A percentile compares a stretch with the other conserved stretches of the same genome.
phyloP scores from a whole-genome alignment of 2,113 vertebrate genomes.

The Irena cyanogastra region DNA sequence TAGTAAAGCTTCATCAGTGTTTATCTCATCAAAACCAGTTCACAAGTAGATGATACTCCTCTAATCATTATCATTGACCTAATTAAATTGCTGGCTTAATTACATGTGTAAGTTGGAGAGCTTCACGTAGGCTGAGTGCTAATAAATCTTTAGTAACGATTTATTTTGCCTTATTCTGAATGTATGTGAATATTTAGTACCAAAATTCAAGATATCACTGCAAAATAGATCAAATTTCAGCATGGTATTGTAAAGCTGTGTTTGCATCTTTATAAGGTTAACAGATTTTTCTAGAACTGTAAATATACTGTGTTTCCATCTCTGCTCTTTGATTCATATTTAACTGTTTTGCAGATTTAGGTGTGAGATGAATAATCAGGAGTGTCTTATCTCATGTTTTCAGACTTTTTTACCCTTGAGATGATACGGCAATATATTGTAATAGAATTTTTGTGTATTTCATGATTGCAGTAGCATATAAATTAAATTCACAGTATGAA shows the following conservation, averaged over 20 bases:
- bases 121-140: background rate
- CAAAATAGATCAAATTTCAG: background rate
- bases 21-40: background rate
- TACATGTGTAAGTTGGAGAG: background rate
- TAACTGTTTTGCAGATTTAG: background rate
- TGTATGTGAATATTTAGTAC: background rate
- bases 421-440: background rate
- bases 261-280: background rate
- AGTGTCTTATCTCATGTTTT: conserved; percentile 8
- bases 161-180: background rate
- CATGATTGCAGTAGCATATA: background rate
- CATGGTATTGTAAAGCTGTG: background rate
- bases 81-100: background rate
- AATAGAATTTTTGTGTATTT: conserved; percentile 4
- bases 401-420: conserved; percentile 19
- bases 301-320: background rate
- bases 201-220: background rate
- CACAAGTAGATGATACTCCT: background rate
- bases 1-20: background rate
- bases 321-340: background rate
- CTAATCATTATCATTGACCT: background rate
- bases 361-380: background rate
- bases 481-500: conserved; percentile 9
- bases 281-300: background rate
- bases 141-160: background rate